Percentiles rank a stretch among this genome's conserved stretches.
These are phyloP conservation scores for Magallana ariakensis DNA, from an alignment of 1,140 invertebrate species.

Conservation along the genomic window DNA sequence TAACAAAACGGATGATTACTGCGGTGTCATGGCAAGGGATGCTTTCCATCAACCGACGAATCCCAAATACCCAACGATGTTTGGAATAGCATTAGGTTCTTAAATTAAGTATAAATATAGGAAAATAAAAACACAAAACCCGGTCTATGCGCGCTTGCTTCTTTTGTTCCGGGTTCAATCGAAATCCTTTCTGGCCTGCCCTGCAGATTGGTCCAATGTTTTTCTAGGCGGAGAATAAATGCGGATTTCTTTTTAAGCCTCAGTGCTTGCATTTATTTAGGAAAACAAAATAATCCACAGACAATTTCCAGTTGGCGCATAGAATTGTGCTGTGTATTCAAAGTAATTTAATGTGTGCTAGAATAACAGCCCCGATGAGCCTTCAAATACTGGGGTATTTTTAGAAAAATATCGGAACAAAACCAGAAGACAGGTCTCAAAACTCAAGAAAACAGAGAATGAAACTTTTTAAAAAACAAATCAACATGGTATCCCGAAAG, in stretches of 20 bases:
- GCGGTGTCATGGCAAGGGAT: background rate
- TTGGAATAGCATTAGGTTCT: slow-evolving; percentile 47
- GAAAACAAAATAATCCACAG: slow-evolving; percentile 25
- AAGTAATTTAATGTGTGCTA: background rate
- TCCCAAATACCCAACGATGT: slow-evolving; percentile 44
- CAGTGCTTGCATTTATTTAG: slow-evolving; percentile 14
- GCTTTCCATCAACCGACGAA: slow-evolving; percentile 5
- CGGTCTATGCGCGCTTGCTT: slow-evolving; percentile 28
- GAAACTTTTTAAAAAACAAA: slow-evolving; percentile 7
- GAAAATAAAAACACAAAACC: slow-evolving; percentile 43
- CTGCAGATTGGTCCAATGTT: background rate
- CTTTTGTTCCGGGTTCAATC: slow-evolving; percentile 20
- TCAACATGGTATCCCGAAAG: background rate
- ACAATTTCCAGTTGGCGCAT: slow-evolving; percentile 23
- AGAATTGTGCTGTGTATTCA: slow-evolving; percentile 8
- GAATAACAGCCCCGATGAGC: background rate
- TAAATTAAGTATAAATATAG: slow-evolving; percentile 51
- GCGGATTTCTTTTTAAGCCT: slow-evolving; percentile 17
- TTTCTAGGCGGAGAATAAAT: slow-evolving; percentile 27
- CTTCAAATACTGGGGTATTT: background rate
- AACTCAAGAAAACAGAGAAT: background rate
- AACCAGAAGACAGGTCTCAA: background rate
- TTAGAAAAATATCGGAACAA: slow-evolving; percentile 11
- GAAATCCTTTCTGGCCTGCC: slow-evolving; percentile 9
- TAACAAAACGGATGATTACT: slow-evolving; percentile 15